phyloP scores from a whole-genome alignment of 2,113 vertebrate species.

The Cardinalis cardinalis region DNA sequence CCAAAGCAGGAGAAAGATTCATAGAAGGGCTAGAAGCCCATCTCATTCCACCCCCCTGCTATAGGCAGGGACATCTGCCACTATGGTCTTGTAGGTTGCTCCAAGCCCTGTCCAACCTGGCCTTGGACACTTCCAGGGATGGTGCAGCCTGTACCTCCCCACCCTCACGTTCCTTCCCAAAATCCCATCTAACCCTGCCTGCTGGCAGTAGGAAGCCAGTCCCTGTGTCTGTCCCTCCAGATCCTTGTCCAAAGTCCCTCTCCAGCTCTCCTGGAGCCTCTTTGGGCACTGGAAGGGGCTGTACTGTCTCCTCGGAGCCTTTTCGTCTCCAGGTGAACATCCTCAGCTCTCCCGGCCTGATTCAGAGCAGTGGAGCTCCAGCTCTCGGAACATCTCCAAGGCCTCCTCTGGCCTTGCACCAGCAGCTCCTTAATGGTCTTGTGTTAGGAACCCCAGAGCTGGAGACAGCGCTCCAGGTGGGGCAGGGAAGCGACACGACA shows the following conservation, averaged over 20 bases:
- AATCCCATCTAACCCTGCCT: neutral
- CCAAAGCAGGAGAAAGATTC: neutral
- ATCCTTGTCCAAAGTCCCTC: neutral
- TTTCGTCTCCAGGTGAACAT: neutral
- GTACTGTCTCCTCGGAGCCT: accelerated
- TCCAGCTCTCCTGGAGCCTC: neutral
- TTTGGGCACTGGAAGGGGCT: neutral
- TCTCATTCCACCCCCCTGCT: neutral
- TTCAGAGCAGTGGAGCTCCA: neutral
- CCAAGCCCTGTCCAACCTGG: neutral
- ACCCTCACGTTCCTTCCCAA: neutral
- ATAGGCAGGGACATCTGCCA: neutral
- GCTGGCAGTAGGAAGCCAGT: neutral
- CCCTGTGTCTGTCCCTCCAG: neutral
- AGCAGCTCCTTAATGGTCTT: neutral
- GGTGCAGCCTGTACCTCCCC: neutral
- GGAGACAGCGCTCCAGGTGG: neutral
- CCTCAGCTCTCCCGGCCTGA: neutral
- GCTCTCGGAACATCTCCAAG: neutral
- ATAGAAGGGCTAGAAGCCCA: neutral
- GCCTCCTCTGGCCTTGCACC: neutral
- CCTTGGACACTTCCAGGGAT: neutral
- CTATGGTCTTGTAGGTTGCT: neutral
- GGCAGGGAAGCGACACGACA: accelerated
- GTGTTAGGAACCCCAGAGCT: neutral